Percentiles rank a stretch among this genome's conserved stretches.
Conservation (phyloP, 2,797 vertebrate species). For the Malurus splendens region DNA sequence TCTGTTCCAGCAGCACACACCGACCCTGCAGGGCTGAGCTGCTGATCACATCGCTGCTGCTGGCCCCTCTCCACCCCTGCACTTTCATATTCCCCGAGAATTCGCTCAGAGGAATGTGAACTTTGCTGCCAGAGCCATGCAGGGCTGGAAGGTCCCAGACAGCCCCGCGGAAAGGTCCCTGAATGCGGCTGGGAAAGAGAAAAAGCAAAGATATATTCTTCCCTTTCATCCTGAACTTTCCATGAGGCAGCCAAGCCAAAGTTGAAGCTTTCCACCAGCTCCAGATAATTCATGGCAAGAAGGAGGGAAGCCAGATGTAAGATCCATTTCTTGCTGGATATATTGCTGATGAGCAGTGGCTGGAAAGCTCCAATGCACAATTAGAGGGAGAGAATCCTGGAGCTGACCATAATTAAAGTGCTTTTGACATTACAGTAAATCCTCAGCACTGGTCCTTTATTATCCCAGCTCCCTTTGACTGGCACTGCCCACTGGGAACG, state of each 20-base stretch:
- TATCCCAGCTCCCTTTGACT: neutral
- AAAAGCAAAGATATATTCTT: neutral
- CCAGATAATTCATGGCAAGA: neutral
- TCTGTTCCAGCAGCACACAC: neutral
- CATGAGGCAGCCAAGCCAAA: neutral
- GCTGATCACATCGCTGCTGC: neutral
- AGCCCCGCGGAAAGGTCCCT: neutral
- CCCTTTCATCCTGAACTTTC: neutral
- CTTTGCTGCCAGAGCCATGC: neutral
- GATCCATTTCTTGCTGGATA: neutral
- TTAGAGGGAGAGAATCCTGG: neutral
- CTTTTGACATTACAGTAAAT: neutral
- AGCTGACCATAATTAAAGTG: neutral
- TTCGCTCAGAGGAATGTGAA: neutral
- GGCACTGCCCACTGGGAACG: neutral
- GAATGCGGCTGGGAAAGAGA: rapidly evolving
- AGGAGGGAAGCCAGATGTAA: neutral
- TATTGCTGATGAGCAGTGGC: neutral
- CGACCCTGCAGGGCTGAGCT: neutral
- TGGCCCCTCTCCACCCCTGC: neutral
- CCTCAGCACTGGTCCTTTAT: neutral
- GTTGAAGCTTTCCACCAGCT: neutral
- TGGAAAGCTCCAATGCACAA: neutral
- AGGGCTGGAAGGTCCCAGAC: neutral
- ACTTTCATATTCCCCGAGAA: slow-evolving; percentile 11